Conservation (phyloP, 2,888 invertebrate genomes). For the Rhodophaea formosa region DNA sequence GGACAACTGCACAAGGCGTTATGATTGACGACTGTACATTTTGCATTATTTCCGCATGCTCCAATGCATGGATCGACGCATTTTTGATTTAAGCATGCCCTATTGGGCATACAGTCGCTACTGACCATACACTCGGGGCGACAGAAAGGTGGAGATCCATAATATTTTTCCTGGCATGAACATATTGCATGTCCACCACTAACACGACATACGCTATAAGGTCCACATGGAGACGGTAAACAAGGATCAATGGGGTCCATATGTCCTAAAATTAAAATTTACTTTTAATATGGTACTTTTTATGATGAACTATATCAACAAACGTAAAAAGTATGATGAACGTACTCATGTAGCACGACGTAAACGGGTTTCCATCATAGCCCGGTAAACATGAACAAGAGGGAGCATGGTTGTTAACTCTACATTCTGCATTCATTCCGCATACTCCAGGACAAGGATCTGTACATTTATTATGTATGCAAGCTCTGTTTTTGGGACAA, state of each 20-base stretch:
- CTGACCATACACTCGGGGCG: conserved; percentile 91
- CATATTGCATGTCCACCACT: conserved; percentile 89
- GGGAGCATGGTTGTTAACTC: conserved; percentile 90
- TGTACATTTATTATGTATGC: conserved; percentile 90
- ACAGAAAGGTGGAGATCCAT: conserved; percentile 89
- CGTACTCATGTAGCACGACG: conserved; percentile 84
- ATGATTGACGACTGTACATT: conserved; percentile 91
- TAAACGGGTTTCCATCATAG: conserved; percentile 89
- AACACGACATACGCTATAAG: conserved; percentile 88
- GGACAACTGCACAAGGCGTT: conserved; percentile 92
- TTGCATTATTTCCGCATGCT: conserved; percentile 90
- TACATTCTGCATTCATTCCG: conserved; percentile 91
- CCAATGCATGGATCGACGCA: conserved; percentile 91
- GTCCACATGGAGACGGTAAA: conserved; percentile 87
- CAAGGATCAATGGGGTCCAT: conserved; percentile 77
- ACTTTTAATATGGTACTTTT: conserved; percentile 21
- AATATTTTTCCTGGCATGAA: conserved; percentile 88
- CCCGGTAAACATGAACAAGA: conserved; percentile 87
- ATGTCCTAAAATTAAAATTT: conserved; percentile 49
- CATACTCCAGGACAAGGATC: conserved; percentile 92
- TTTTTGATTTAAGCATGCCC: conserved; percentile 89
- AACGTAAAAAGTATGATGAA: conserved; percentile 6
- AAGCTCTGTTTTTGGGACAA: conserved; percentile 88
- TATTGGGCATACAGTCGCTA: conserved; percentile 90
- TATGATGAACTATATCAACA: not conserved